phyloP scores from a whole-genome alignment of 2,113 vertebrate species.

The Aviceda subcristata region DNA sequence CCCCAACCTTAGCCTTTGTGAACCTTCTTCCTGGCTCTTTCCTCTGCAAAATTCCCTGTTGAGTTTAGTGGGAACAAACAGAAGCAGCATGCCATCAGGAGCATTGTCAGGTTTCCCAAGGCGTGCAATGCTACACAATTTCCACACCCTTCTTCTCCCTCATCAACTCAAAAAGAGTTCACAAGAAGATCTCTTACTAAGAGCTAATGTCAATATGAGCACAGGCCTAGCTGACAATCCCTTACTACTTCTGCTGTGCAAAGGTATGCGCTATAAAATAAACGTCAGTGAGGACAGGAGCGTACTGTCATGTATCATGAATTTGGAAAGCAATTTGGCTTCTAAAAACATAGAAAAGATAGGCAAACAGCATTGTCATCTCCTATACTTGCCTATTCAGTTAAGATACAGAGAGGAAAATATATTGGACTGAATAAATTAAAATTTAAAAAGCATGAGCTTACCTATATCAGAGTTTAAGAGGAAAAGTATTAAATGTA shows the following conservation, averaged over 20 bases:
- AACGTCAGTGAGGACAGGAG: not conserved
- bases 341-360: not conserved
- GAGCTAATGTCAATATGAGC: not conserved
- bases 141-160: not conserved
- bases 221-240: not conserved
- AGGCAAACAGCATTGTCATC: not conserved
- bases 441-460: not conserved
- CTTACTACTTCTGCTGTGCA: conserved; percentile 3
- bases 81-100: not conserved
- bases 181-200: not conserved
- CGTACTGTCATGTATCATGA: not conserved
- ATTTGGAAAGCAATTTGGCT: conserved; percentile 19
- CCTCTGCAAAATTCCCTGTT: not conserved
- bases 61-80: not conserved
- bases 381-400: not conserved
- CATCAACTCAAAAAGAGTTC: not conserved
- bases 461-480: conserved; percentile 8
- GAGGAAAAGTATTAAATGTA: conserved; percentile 51
- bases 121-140: not conserved
- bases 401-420: not conserved
- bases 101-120: not conserved
- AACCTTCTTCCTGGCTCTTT: not conserved
- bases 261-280: not conserved
- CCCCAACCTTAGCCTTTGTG: not conserved
- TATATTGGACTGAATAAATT: not conserved